These are phyloP conservation scores for Oreochromis mossambicus DNA, from an alignment of 2,797 vertebrate species.

Conservation along the genomic window DNA sequence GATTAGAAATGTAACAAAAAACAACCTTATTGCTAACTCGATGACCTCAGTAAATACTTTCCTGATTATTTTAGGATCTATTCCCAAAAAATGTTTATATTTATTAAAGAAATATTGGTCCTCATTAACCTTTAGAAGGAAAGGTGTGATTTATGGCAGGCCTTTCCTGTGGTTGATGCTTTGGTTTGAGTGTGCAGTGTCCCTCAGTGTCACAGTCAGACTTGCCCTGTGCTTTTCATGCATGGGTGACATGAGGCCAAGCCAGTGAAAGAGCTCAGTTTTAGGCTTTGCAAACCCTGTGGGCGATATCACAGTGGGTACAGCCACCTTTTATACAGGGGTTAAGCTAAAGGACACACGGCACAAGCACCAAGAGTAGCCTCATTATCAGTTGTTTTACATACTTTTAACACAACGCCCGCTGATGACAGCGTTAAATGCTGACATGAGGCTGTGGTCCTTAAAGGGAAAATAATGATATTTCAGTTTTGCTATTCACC, in stretches of 20 bases:
- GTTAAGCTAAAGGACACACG: not conserved
- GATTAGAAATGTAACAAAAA: fast-evolving
- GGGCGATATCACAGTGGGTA: not conserved
- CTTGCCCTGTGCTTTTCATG: not conserved
- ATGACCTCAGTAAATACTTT: not conserved
- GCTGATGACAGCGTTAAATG: not conserved
- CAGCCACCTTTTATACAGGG: not conserved
- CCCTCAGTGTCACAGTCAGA: not conserved
- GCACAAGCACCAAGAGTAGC: not conserved
- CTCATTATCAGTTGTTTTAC: not conserved
- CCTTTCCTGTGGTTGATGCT: not conserved
- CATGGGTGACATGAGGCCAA: not conserved
- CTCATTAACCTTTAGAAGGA: not conserved
- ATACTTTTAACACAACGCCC: fast-evolving
- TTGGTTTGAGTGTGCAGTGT: not conserved
- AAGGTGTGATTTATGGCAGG: not conserved
- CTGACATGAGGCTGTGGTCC: not conserved
- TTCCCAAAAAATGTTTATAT: not conserved
- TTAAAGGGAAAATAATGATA: not conserved
- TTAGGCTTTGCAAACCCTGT: not conserved
- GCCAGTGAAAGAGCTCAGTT: not conserved
- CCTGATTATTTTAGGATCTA: not conserved
- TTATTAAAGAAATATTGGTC: not conserved
- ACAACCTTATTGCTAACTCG: not conserved
- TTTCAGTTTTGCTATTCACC: not conserved